phyloP scores from a whole-genome alignment of 2,797 vertebrate genomes.

The Salmo trutta region DNA sequence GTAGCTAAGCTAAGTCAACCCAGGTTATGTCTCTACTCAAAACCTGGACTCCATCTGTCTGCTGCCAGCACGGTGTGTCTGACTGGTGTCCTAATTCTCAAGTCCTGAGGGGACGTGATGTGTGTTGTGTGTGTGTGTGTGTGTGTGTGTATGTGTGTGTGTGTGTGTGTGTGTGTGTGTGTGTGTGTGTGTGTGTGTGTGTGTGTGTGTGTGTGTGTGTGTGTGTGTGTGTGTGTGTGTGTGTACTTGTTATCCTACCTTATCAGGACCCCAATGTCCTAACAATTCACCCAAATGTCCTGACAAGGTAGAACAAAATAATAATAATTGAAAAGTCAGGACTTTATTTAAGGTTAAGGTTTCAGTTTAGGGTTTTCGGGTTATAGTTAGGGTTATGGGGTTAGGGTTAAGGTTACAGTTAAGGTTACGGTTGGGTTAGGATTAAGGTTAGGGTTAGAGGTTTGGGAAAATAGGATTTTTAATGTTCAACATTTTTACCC shows the following conservation, averaged over 20 bases:
- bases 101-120: background rate
- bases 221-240: background rate
- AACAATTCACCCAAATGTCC: no score
- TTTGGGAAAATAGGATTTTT: background rate
- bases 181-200: background rate
- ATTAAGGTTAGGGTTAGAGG: background rate
- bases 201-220: background rate
- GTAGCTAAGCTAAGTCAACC: background rate
- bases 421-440: background rate
- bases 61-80: background rate
- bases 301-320: no score
- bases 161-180: background rate
- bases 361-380: background rate
- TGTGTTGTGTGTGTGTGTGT: background rate
- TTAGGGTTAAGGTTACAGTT: background rate
- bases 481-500: background rate
- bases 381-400: no score
- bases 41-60: background rate
- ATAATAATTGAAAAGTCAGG: no score
- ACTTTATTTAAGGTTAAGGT: background rate
- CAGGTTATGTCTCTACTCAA: background rate
- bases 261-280: no score
- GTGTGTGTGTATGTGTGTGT: background rate
- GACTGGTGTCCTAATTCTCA: background rate
- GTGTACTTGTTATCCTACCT: background rate